These are phyloP conservation scores for Parelbella ahira DNA, from an alignment of 2,888 invertebrate species.

Conservation along the genomic window DNA sequence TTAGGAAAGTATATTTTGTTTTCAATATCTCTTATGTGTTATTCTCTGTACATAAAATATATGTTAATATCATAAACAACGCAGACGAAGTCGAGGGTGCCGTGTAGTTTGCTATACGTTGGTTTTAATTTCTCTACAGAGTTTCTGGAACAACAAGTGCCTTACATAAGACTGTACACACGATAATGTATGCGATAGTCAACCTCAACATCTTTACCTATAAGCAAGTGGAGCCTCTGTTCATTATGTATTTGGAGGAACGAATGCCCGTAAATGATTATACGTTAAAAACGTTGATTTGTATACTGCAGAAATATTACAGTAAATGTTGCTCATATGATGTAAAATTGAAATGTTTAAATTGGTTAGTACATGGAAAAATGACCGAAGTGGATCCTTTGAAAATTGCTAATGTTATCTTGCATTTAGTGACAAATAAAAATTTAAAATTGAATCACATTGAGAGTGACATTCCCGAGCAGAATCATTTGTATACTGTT, in stretches of 20 bases:
- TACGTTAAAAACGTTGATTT: conserved; percentile 53
- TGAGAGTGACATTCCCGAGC: conserved; percentile 19
- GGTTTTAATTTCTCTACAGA: conserved; percentile 45
- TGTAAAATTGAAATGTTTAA: conserved; percentile 46
- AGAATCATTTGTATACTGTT: conserved; percentile 40
- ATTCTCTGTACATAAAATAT: too few species aligned
- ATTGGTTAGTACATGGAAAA: conserved; percentile 52
- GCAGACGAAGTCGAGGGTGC: too few species aligned
- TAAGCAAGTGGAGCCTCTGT: conserved; percentile 48
- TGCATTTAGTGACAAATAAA: conserved; percentile 53
- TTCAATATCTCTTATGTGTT: too few species aligned
- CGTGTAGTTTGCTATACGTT: too few species aligned
- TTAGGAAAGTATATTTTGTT: too few species aligned
- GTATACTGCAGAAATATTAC: conserved; percentile 53
- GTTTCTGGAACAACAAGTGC: conserved; percentile 46
- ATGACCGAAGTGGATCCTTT: conserved; percentile 35
- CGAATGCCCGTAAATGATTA: conserved; percentile 58
- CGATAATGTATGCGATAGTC: conserved; percentile 52
- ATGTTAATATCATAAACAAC: too few species aligned
- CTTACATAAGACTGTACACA: conserved; percentile 52
- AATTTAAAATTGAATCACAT: conserved; percentile 39
- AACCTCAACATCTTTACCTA: conserved; percentile 46
- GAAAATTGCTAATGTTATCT: conserved; percentile 43
- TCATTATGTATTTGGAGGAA: conserved; percentile 61
- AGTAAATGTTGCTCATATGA: conserved; percentile 52